Evolutionary conservation across 2,113 vertebrate genomes (phyloP), one percentile per base, ranked within the genome.

Genomic region (Picathartes gymnocephalus): DNA sequence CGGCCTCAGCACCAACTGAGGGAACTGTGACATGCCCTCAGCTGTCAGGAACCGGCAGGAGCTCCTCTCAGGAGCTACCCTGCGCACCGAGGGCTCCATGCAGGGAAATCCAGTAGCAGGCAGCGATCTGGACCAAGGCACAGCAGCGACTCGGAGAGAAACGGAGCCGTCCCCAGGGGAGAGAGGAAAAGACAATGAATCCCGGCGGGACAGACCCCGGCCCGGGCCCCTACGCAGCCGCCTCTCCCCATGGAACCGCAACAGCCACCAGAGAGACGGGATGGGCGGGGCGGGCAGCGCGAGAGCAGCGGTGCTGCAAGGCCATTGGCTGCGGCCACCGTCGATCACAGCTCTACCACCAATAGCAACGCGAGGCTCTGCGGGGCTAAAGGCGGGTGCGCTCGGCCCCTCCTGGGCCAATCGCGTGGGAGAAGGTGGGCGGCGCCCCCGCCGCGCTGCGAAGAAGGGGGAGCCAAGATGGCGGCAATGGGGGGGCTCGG

Each of bases 401-500:
- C 85, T 77, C 71, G 21, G 66, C 45, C 48, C 64, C 74, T 31
- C 78, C 94, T 81, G 50, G 24, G 20, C 97, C 97, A 97, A 97
- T 96, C 42, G 90, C 27, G 51, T 66, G 81, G 72, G 95, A 90
- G 94, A 95, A 93, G 94, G 97, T 81, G 95, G 97, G 97, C 80
- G 94, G 90, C 47, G 31, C 86, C 39, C 42, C 80, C 37, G 8
- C 14, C 11, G 35, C 57, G 19, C 30, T 11, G 93, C 76, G 84
- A 60, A 93, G 65, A 70, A 73, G 83, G 83, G 97, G 95, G 94
- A 57, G 56, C 77, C 93, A 98, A 98, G 96, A 98, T 98, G 98
- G 98, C 97, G 98, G 33, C 81, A 21, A 42, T 54, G 93, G 94
- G 97, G 95, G 98, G 98, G 96, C 33, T 3, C 57, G 23, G 79